Conservation (phyloP, 2,888 invertebrate species). For the Teinopalpus imperialis region DNA sequence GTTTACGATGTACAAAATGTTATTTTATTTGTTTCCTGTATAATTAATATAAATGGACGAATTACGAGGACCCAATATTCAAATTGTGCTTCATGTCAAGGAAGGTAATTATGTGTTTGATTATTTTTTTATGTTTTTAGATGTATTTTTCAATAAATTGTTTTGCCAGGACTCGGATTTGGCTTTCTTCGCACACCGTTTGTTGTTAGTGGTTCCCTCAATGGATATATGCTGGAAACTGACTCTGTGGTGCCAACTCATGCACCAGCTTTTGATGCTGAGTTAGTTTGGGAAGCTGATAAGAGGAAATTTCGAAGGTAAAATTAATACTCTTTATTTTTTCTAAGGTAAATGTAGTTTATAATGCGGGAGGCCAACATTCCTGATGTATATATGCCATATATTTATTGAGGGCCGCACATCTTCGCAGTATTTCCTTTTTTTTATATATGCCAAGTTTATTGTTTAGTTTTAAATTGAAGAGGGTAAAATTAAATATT, state of each 20-base stretch:
- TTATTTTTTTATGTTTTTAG: too few species aligned
- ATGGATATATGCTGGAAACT: conserved; percentile 86
- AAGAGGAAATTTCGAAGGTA: conserved; percentile 86
- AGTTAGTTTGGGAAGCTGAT: conserved; percentile 90
- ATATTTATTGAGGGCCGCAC: too few species aligned
- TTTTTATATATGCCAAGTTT: too few species aligned
- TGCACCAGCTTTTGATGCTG: conserved; percentile 85
- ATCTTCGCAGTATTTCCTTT: too few species aligned
- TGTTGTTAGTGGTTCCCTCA: conserved; percentile 82
- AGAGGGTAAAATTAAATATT: too few species aligned
- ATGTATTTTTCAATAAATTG: too few species aligned
- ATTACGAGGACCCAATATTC: conserved; percentile 82
- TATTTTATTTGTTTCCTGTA: conserved; percentile 43
- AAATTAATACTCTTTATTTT: conserved; percentile 9
- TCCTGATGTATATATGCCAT: too few species aligned
- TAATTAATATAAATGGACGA: conserved; percentile 80
- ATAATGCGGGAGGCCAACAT: too few species aligned
- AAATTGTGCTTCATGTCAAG: conserved; percentile 85
- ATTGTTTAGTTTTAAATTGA: too few species aligned
- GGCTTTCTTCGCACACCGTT: conserved; percentile 79
- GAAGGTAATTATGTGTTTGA: conserved; percentile 84
- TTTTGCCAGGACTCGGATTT: conserved; percentile 80
- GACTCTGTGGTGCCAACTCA: conserved; percentile 82
- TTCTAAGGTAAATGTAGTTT: too few species aligned
- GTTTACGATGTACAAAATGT: conserved; percentile 61